Evolutionary conservation across 2,113 vertebrate species (phyloP), one percentile per base, ranked within the genome.

Genomic region (Melospiza georgiana): DNA sequence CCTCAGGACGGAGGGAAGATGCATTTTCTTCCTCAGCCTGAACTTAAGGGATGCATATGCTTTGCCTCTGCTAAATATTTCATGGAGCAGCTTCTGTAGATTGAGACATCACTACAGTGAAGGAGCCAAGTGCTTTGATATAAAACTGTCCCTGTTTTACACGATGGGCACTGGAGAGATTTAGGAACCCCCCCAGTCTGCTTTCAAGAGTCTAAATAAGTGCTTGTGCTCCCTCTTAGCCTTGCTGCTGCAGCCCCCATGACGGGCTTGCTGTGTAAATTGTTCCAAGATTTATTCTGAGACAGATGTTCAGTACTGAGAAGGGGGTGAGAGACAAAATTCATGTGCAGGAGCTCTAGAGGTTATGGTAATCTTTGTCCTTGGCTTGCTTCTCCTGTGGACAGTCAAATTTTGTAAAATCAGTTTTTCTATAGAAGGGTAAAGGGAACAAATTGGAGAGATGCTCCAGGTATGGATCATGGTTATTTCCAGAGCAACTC

Each of bases 91-190:
- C 65, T 55, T 15, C 74, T 77, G 63, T 31, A 57, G 74, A n/a
- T 87, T 49, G 76, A 81, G 82, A 37, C 79, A 84, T 69, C 55
- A 16, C 43, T 23, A 30, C 39, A 63, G 43, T 71, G 87, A 91
- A 89, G 76, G 75, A 82, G 69, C 81, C 74, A 89, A 94, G 35
- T 80, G 84, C 80, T 52, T 65, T 48, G 86, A 63, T 96, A 71
- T 87, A 84, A 97, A 94, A 72, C 67, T 54, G 39, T 67, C 46
- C 25, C 28, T 78, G 65, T 87, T 93, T 71, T 17, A 95, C 95
- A 79, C 2, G 3, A 4, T 59, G 74, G 95, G 84, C 61, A 8
- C 18, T 27, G 17, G 23, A 59, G 75, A 95, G 84, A 90, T 92
- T 97, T 95, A 94, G 88, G 27, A 44, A 49, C 52, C 63, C 61